Base-by-base conservation (phyloP, 2,113 vertebrate species). In the Gambusia affinis region DNA sequence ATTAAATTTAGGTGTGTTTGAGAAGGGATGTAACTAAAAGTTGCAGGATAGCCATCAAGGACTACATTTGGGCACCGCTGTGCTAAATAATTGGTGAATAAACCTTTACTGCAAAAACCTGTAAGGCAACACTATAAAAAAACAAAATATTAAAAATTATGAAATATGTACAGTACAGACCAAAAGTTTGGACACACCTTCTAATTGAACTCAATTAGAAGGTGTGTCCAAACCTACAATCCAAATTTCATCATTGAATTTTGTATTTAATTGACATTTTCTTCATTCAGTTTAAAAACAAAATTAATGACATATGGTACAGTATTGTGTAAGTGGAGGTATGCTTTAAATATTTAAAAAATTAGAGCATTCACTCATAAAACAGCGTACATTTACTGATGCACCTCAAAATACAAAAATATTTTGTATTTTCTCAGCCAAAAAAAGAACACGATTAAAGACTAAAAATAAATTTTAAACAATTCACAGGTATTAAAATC, bases 351-450 rank as follows among this genome's bases (percentile, higher is more conserved):
- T 31, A 27, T 31, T 63, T 2, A 30, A 30, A 31, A 63, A 31
- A 63, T 63, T 19, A 17, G 12, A 62, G 8, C 60, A 47, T 57
- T 24, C 10, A 17, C 62, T 24, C 63, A 12, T 47, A 6, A 73
- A 67, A 76, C 72, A 64, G 37, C 70, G 24, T 64, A 69, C 67
- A 19, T 47, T 1, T 76, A 19, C 10, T 68, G 22, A 80, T 86
- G 86, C 86, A 80, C 83, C 76, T 88, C 67, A 71, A 73, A 79
- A 11, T 64, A 54, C 47, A n/a, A 69, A 31, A 35, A 31, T 62
- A 4, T 89, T 88, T 82, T 80, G 27, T 63, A 79, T 42, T 3
- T 57, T 22, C 28, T 77, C 47, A 57, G 15, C 12, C 3, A 54
- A 70, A 8, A 8, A 79, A 74, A 8, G 22, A 42, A 42, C 51